Evolutionary conservation across 2,113 vertebrate genomes (phyloP).

Genomic region (Istiophorus platypterus): DNA sequence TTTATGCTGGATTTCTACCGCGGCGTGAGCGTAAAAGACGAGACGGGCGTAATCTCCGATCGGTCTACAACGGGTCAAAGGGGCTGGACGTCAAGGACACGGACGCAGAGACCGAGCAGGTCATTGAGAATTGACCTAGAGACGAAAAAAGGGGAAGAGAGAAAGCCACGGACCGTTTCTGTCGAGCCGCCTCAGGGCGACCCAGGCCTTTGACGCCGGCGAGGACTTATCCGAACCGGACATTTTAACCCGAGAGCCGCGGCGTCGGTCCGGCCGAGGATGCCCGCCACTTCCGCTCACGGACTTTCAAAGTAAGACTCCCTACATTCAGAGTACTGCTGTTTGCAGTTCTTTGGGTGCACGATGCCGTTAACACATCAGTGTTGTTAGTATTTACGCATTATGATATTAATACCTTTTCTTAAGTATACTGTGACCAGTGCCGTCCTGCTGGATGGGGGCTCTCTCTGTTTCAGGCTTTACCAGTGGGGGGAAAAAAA

Average conservation of each 20-base stretch:
- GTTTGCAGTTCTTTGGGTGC: too few relatives aligned
- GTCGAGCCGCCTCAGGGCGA: conserved; percentile 79
- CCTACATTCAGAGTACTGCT: too few relatives aligned
- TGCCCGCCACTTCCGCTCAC: not conserved
- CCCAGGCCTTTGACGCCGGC: conserved; percentile 60
- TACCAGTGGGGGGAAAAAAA: too few relatives aligned
- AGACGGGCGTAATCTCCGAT: not conserved
- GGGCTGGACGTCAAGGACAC: conserved; percentile 64
- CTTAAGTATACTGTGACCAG: too few relatives aligned
- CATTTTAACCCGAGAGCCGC: conserved; percentile 48
- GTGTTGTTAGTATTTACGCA: too few relatives aligned
- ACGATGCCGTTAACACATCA: too few relatives aligned
- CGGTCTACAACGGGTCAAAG: not conserved
- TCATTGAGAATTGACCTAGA: not conserved
- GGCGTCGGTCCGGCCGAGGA: not conserved
- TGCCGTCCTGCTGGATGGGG: too few relatives aligned
- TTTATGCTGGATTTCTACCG: not conserved
- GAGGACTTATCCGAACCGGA: conserved; percentile 41
- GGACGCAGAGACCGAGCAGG: not conserved
- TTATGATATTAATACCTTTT: too few relatives aligned
- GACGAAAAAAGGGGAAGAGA: not conserved
- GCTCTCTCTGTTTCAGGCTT: too few relatives aligned
- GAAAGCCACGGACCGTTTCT: conserved; percentile 74
- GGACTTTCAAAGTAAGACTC: conserved; percentile 47
- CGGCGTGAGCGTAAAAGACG: not conserved